phyloP scores from a whole-genome alignment of 2,113 vertebrate genomes.

The Silurus glanis region DNA sequence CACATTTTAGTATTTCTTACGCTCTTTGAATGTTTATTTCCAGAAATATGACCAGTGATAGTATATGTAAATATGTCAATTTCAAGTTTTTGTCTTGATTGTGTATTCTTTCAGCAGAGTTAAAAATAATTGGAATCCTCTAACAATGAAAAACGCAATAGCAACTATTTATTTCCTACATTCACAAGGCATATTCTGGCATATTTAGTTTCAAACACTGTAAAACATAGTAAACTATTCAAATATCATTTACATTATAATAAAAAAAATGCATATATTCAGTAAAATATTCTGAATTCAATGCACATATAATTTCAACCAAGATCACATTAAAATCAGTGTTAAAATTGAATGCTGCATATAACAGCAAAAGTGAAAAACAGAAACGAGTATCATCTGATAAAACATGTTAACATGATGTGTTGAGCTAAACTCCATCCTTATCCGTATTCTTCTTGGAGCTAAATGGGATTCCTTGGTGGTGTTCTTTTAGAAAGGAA shows the following conservation, averaged over 20 bases:
- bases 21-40: not conserved
- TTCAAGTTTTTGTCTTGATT: not conserved
- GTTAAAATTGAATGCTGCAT: not conserved
- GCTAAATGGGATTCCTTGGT: not conserved
- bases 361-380: not conserved
- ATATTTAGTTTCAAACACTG: not conserved
- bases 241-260: not conserved
- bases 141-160: not conserved
- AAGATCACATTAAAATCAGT: not conserved
- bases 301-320: not conserved
- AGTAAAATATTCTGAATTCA: not conserved
- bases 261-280: not conserved
- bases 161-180: not conserved
- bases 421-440: not conserved
- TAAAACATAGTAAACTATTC: not conserved
- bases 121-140: not conserved
- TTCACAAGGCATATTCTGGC: not conserved
- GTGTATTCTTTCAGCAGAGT: not conserved
- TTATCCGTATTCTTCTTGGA: not conserved
- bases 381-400: not conserved
- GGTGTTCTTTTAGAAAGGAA: not conserved
- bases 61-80: not conserved
- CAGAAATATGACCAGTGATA: not conserved
- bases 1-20: not conserved
- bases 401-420: not conserved